Evolutionary conservation across 1,140 invertebrate genomes (phyloP), one percentile per base, ranked within the genome.

Genomic region (Drosophila nebulosa): DNA sequence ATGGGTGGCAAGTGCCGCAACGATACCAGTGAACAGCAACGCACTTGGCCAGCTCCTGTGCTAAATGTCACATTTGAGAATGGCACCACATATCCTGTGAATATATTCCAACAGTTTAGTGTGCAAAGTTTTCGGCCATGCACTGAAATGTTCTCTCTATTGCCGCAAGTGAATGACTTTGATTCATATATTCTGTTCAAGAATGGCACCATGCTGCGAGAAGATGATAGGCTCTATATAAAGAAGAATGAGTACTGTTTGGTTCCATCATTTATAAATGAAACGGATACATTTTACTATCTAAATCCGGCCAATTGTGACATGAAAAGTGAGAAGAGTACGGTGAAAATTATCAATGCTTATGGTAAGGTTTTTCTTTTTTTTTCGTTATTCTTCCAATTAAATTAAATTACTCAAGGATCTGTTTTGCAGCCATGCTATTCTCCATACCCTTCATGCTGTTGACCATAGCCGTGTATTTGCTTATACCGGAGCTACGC

Each of bases 381-480:
- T 2, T 18, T 35, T 10, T 36, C 3, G 35, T 10, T 36, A n/a
- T n/a, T n/a, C n/a, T n/a, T 6, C 4, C 26, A 36, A 36, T 39
- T 39, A 16, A 39, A 12, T 16, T 12, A 39, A 39, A 12, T 24
- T 30, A n/a, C 10, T 12, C 9, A 12, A 32, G 10, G 1, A 32
- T 32, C 30, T n/a, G n/a, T n/a, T 32, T 32, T 32, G 3, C 30
- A 64, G 95, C 94, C 21, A 93, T 96, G 81, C 89, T 95, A 0
- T 91, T 96, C 4, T 96, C 95, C 1, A 93, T 95, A 12, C 94
- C 95, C 0, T 96, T 96, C 73, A 92, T 96, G 18, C 64, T 95
- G 27, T 92, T 93, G 0, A 96, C 96, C 1, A 94, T 96, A 55
- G 60, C 95, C 27, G 95, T 96, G 0, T 96, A 96, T 79, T 93